Conservation (phyloP, 2,113 vertebrate species). For the Oreochromis niloticus region DNA sequence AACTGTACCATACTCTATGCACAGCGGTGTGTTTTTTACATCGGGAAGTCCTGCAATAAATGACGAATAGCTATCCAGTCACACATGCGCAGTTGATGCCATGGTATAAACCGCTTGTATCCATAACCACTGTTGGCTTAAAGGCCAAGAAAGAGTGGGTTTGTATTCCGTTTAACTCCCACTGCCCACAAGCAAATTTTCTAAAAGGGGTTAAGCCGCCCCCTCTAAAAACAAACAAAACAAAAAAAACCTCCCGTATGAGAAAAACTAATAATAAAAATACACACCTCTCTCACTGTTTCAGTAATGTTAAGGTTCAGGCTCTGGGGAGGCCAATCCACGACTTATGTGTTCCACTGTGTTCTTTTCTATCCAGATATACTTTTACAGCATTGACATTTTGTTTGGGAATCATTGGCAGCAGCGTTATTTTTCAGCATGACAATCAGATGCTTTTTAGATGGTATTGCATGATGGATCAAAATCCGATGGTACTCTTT, state of each 20-base stretch:
- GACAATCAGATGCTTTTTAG: not conserved
- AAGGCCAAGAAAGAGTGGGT: not conserved
- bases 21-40: not conserved
- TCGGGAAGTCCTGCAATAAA: not conserved
- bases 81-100: not conserved
- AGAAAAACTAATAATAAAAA: not conserved
- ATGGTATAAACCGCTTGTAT: not conserved
- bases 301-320: not conserved
- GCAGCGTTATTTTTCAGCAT: not conserved
- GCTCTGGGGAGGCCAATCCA: not conserved
- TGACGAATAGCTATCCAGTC: not conserved
- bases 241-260: not conserved
- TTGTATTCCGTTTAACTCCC: not conserved
- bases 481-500: fast-evolving
- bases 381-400: not conserved
- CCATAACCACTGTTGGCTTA: not conserved
- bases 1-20: fast-evolving
- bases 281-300: not conserved
- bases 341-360: not conserved
- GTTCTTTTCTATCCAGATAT: not conserved
- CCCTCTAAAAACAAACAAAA: not conserved
- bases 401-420: not conserved
- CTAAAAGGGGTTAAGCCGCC: not conserved
- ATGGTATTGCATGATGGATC: fast-evolving
- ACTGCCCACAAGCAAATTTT: not conserved